Evolutionary conservation across 2,888 invertebrate genomes (phyloP).

Genomic region (Hylaea fasciaria): DNA sequence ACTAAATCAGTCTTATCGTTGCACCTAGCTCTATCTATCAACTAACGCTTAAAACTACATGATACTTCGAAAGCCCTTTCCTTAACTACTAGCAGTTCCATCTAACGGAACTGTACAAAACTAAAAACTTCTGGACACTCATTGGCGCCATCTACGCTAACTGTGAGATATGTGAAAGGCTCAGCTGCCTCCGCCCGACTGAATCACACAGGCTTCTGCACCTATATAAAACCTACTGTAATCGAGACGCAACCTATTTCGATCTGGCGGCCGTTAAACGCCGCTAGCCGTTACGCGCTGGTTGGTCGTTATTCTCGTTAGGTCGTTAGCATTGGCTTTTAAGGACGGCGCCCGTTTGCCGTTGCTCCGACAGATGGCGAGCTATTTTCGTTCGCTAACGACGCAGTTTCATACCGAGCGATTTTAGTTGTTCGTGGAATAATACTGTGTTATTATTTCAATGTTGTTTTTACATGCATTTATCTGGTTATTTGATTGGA

Average conservation of each 20-base stretch:
- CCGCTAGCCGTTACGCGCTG: slow-evolving; percentile 56
- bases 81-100: slow-evolving; percentile 53
- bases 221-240: slow-evolving; percentile 59
- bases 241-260: slow-evolving; percentile 63
- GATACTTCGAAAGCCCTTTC: slow-evolving; percentile 35
- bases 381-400: slow-evolving; percentile 46
- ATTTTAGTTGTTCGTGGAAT: slow-evolving; percentile 8
- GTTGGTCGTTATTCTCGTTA: slow-evolving; percentile 72
- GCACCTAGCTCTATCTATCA: slow-evolving; percentile 64
- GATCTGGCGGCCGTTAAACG: slow-evolving; percentile 50
- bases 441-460: neutral
- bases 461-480: neutral
- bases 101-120: slow-evolving; percentile 60
- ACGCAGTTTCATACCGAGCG: slow-evolving; percentile 23
- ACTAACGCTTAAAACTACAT: slow-evolving; percentile 49
- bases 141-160: slow-evolving; percentile 65
- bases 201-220: slow-evolving; percentile 61
- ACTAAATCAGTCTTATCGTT: slow-evolving; percentile 56
- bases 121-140: slow-evolving; percentile 46
- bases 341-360: slow-evolving; percentile 48
- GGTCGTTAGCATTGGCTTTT: slow-evolving; percentile 59
- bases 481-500: neutral
- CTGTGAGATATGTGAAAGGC: slow-evolving; percentile 63
- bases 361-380: slow-evolving; percentile 63
- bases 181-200: slow-evolving; percentile 67